phyloP scores from a whole-genome alignment of 2,888 invertebrate genomes.

The Gasteruption jaculator region DNA sequence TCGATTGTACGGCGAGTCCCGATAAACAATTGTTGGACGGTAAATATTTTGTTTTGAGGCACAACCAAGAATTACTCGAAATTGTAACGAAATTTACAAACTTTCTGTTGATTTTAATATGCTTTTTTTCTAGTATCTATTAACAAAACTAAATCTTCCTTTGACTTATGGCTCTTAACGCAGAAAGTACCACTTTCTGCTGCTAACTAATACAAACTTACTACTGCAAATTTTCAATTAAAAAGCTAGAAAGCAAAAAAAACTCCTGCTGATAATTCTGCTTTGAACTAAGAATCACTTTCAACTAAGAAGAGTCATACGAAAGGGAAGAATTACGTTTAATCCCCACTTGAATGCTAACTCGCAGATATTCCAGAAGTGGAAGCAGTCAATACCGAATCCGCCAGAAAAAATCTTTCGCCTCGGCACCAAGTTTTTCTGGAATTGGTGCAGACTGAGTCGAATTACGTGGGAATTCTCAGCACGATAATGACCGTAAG shows the following conservation, averaged over 20 bases:
- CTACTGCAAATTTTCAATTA: too few relatives aligned
- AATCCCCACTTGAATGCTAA: conserved; percentile 32
- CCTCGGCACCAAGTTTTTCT: conserved; percentile 79
- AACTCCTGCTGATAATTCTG: too few relatives aligned
- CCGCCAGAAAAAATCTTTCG: conserved; percentile 66
- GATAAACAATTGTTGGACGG: conserved; percentile 57
- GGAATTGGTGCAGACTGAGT: conserved; percentile 94
- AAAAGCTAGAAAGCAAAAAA: too few relatives aligned
- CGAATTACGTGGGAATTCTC: conserved; percentile 94
- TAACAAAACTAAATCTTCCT: conserved; percentile 27
- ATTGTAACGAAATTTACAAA: conserved; percentile 1
- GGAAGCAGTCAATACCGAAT: conserved; percentile 59
- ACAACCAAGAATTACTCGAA: not conserved
- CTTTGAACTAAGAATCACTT: conserved; percentile 4
- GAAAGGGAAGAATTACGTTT: conserved; percentile 36
- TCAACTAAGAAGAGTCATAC: conserved; percentile 31
- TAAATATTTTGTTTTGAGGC: conserved; percentile 18
- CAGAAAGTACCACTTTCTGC: not conserved
- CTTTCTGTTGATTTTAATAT: not conserved
- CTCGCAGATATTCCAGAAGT: conserved; percentile 50
- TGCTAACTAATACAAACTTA: too few relatives aligned
- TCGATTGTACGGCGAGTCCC: conserved; percentile 84
- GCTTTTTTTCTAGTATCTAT: conserved; percentile 3
- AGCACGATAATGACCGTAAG: conserved; percentile 86
- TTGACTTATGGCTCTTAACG: conserved; percentile 36